Conservation (phyloP, 2,888 invertebrate genomes). For the Polyploca ridens region DNA sequence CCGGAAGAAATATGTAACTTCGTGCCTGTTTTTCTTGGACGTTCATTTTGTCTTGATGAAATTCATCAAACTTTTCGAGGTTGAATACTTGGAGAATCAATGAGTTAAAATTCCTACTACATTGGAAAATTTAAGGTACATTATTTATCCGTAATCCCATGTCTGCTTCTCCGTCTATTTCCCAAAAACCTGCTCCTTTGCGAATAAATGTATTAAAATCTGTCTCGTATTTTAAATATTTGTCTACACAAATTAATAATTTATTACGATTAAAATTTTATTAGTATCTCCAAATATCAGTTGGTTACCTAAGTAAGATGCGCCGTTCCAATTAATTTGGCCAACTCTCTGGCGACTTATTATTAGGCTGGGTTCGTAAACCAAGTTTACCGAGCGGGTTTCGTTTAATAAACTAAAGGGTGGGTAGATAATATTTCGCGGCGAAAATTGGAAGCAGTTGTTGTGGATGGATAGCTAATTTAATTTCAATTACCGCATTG, state of each 20-base stretch:
- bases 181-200: too few species aligned
- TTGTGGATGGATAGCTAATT: constrained; percentile 38
- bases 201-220: too few species aligned
- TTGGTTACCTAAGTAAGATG: constrained; percentile 30
- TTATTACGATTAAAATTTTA: background rate
- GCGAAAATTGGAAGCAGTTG: constrained; percentile 37
- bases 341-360: constrained; percentile 32
- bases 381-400: constrained; percentile 34
- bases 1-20: constrained; percentile 46
- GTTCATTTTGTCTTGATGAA: constrained; percentile 50
- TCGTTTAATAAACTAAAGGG: constrained; percentile 33
- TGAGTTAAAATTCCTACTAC: background rate
- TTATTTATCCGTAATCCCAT: background rate
- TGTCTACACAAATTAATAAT: background rate
- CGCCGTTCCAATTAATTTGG: constrained; percentile 43
- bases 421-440: constrained; percentile 28
- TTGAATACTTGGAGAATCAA: background rate
- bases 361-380: constrained; percentile 36
- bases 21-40: constrained; percentile 42
- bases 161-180: too few species aligned
- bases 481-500: constrained; percentile 36
- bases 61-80: constrained; percentile 31
- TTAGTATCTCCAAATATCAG: constrained; percentile 26
- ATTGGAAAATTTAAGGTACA: background rate
- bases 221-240: too few species aligned